Evolutionary conservation across 2,888 invertebrate genomes (phyloP), one percentile per base, ranked within the genome.

Genomic region (Diarsia brunnea): DNA sequence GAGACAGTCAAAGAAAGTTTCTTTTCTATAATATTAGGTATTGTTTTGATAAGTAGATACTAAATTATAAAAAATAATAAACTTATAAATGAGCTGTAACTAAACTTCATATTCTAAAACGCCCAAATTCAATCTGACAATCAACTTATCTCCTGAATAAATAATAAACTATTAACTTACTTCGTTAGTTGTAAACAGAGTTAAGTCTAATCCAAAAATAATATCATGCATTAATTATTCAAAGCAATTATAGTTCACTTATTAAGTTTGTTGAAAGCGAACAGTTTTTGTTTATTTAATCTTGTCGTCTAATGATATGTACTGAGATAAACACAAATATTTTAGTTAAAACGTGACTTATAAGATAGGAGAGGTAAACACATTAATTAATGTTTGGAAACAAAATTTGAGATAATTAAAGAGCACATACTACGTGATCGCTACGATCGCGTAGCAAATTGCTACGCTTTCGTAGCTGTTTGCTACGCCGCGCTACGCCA

Each of bases 241-340:
- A 27, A 63, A 80, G 70, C 67, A 68, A 83, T 83, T 77, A 65
- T 74, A 76, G 67, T 86, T 76, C 38, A 71, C 24, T 73, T 71
- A 75, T 58, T 74, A 82, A 76, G 68, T 82, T 82, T 21, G 75
- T 63, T 27, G 24, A 66, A 75, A 65, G 51, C 65, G 60, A 83
- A 77, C 19, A 47, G 58, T 66, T 73, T 70, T 72, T 69, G 70
- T 73, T 75, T 70, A 60, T 67, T 45, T 49, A 58, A 55, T 61
- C 21, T 66, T 43, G 19, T 63, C 70, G 24, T 64, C 67, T 16
- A 45, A 64, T 64, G 24, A 51, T 61, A 43, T 61, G 24, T 71
- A 61, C 31, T 65, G 64, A 67, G n/a, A 68, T 31, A 51, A n/a
- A 70, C 4, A 27, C 24, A 58, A 58, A 60, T 71, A 60, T 68